Evolutionary conservation across 2,888 invertebrate genomes (phyloP).

Genomic region (Cantharis lateralis): DNA sequence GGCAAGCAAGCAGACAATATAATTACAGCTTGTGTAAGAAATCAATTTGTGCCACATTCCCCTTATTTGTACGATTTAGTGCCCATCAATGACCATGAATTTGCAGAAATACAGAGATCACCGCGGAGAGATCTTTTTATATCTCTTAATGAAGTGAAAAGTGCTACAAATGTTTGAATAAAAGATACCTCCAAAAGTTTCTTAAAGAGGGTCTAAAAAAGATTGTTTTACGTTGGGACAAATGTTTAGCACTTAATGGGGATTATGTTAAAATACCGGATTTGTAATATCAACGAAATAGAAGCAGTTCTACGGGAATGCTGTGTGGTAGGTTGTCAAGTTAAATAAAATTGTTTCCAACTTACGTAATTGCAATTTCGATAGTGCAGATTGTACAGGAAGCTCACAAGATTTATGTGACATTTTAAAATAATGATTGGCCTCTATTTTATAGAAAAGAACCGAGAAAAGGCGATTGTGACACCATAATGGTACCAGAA

Average conservation of each 20-base stretch:
- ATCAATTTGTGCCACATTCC: too few relatives aligned
- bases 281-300: neutral
- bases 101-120: neutral
- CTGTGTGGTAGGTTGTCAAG: neutral
- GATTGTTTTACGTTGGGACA: neutral
- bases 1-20: too few relatives aligned
- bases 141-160: neutral
- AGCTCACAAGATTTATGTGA: neutral
- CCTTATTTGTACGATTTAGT: neutral
- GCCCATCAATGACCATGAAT: neutral
- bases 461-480: neutral
- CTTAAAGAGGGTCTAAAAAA: neutral
- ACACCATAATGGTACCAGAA: neutral
- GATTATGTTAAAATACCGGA: neutral
- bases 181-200: neutral
- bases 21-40: too few relatives aligned
- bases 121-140: neutral
- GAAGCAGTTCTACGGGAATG: neutral
- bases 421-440: neutral
- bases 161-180: neutral
- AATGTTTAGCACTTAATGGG: neutral
- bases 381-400: neutral
- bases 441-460: neutral
- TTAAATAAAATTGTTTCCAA: neutral
- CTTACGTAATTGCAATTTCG: too few relatives aligned